A percentile compares a stretch with the other conserved stretches of the same genome.
These are phyloP conservation scores for Drosophila nigrodunni DNA, from an alignment of 1,140 invertebrate genomes.

Conservation along the genomic window DNA sequence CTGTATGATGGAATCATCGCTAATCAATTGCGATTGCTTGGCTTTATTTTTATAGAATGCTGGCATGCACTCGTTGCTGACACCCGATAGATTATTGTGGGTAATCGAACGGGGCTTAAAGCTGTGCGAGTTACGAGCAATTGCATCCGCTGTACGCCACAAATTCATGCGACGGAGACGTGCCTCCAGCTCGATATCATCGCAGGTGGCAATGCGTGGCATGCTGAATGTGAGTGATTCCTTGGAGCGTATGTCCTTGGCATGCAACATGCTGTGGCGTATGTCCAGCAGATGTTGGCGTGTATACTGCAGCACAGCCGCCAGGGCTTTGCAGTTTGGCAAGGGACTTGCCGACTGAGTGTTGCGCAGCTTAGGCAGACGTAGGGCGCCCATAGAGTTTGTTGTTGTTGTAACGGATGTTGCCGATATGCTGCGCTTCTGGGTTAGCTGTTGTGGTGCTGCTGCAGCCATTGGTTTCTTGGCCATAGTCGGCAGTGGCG, in stretches of 20 bases:
- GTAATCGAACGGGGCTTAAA: conserved; percentile 40
- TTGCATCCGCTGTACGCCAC: conserved; percentile 55
- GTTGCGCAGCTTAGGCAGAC: conserved; percentile 18
- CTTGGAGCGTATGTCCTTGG: conserved; percentile 49
- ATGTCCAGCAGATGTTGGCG: conserved; percentile 67
- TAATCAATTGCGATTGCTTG: conserved; percentile 64
- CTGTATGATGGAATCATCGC: conserved; percentile 77
- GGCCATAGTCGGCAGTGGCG: conserved; percentile 15
- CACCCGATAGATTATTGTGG: background rate
- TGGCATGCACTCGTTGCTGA: conserved; percentile 67
- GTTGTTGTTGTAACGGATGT: background rate
- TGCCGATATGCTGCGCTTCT: conserved; percentile 14
- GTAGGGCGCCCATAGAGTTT: conserved; percentile 6
- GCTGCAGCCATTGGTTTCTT: background rate
- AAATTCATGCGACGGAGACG: conserved; percentile 76
- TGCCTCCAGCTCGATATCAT: conserved; percentile 78
- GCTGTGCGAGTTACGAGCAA: conserved; percentile 3
- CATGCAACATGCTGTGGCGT: conserved; percentile 65
- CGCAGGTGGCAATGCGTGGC: conserved; percentile 78
- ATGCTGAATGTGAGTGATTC: conserved; percentile 51
- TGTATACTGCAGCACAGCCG: conserved; percentile 47
- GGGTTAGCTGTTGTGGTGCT: background rate
- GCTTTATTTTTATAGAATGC: conserved; percentile 70
- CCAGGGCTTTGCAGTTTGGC: background rate
- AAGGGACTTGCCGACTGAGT: conserved; percentile 5